These are phyloP conservation scores for Peromyscus melanophrys DNA, from an alignment of 2,797 vertebrate species.

Conservation along the genomic window DNA sequence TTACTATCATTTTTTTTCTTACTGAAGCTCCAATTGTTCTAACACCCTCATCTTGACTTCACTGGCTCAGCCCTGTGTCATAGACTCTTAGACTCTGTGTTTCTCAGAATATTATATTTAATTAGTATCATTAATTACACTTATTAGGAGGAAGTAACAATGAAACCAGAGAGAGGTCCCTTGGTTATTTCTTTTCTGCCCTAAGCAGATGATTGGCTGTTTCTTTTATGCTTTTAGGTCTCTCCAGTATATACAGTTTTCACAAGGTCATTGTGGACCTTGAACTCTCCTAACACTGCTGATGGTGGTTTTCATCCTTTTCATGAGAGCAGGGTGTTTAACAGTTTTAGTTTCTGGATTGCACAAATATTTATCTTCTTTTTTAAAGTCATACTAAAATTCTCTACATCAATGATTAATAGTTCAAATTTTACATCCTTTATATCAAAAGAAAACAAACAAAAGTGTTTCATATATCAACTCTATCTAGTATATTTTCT, in stretches of 20 bases:
- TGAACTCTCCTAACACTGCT: background rate
- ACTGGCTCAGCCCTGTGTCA: background rate
- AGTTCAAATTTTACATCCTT: background rate
- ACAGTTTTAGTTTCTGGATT: background rate
- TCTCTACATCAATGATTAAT: background rate
- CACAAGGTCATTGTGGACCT: background rate
- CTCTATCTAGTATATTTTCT: background rate
- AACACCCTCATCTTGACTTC: background rate
- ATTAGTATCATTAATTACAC: background rate
- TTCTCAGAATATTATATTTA: background rate
- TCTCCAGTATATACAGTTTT: background rate
- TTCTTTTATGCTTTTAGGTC: background rate
- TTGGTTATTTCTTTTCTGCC: accelerated
- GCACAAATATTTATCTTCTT: background rate
- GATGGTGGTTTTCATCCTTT: background rate
- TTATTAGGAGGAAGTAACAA: background rate
- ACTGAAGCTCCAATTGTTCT: background rate
- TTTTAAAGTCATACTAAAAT: background rate
- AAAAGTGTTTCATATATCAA: background rate
- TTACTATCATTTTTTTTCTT: background rate
- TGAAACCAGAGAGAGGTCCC: background rate
- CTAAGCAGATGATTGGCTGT: background rate
- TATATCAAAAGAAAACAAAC: background rate
- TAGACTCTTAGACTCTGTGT: too few species aligned
- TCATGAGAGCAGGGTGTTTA: background rate